Evolutionary conservation across 1,140 invertebrate species (phyloP), one percentile per base, ranked within the genome.

Genomic region (Augochlora pura): DNA sequence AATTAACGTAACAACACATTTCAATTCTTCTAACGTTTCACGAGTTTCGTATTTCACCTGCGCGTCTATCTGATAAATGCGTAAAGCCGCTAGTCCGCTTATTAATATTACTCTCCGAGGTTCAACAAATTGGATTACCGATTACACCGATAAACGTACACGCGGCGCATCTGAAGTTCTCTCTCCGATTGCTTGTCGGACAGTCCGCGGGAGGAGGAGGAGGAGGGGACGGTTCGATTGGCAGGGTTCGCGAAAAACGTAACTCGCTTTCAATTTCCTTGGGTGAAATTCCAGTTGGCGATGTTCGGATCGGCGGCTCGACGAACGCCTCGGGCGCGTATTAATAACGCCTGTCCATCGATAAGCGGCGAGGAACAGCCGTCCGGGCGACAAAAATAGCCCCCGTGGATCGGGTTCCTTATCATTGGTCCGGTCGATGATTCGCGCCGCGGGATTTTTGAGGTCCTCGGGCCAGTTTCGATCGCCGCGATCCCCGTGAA

Each of bases 281-380:
- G 23, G 23, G 25, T 52, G 25, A 57, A 60, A 46, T 7, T 46
- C 23, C 16, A 42, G 39, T 54, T n/a, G 2, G 25, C 32, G 32
- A 1, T 46, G 42, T 46, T 46, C 42, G 42, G 42, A 46, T 14
- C n/a, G 42, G 39, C 39, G 66, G 46, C 49, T 10, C 32, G 12
- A 6, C 7, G n/a, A 57, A 23, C 27, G n/a, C 49, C 52, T 2
- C 1, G 0, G 38, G 49, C 32, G 69, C 16, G 23, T 63, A 76
- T 68, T 62, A 69, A 69, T 69, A 62, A 68, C 27, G n/a, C 65
- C 18, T 59, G 59, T 25, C 46, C 57, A 73, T 78, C 77, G 77
- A 65, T 78, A 78, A 78, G 25, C 42, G n/a, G n/a, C 49, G 10
- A 1, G 25, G 10, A 38, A 67, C 18, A 12, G 38, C 12, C 21